Conservation (phyloP, 2,797 vertebrate genomes). For the Takifugu rubripes region DNA sequence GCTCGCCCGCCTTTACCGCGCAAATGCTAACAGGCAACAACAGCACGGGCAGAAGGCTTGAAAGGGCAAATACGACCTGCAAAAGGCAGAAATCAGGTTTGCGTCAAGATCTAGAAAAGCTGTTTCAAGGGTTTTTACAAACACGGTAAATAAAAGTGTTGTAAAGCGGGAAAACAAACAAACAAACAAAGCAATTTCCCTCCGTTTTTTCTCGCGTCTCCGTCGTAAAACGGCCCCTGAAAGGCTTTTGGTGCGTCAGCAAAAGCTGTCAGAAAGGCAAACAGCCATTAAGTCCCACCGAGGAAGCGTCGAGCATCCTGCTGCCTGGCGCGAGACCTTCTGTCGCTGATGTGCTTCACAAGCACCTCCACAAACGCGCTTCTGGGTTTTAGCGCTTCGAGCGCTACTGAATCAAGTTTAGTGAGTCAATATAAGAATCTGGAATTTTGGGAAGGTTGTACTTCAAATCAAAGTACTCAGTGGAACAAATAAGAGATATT, state of each 20-base stretch:
- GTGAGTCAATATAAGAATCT: too few relatives aligned
- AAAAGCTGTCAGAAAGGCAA: constrained; percentile 60
- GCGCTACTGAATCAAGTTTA: too few relatives aligned
- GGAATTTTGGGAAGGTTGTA: too few relatives aligned
- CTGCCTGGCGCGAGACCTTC: constrained; percentile 56
- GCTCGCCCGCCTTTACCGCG: too few relatives aligned
- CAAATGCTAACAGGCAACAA: too few relatives aligned
- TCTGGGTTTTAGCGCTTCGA: constrained; percentile 1
- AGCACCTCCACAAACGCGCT: constrained; percentile 34
- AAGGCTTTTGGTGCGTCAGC: constrained; percentile 61
- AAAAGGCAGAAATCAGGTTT: constrained; percentile 6
- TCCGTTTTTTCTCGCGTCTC: constrained; percentile 21
- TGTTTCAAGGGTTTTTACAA: constrained; percentile 15
- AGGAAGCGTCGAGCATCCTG: constrained; percentile 61
- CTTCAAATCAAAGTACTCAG: too few relatives aligned
- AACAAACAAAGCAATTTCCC: too few relatives aligned
- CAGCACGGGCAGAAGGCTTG: too few relatives aligned
- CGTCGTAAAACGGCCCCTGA: constrained; percentile 37
- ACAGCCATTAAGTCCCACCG: constrained; percentile 61
- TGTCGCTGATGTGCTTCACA: constrained; percentile 50
- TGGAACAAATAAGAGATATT: too few relatives aligned
- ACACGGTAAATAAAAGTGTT: constrained; percentile 12
- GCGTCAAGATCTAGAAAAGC: constrained; percentile 27
- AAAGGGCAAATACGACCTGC: not conserved
- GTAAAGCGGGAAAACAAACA: constrained; percentile 21